These are phyloP conservation scores for Apocrypta bakeri DNA, from an alignment of 1,140 invertebrate genomes.

Conservation along the genomic window DNA sequence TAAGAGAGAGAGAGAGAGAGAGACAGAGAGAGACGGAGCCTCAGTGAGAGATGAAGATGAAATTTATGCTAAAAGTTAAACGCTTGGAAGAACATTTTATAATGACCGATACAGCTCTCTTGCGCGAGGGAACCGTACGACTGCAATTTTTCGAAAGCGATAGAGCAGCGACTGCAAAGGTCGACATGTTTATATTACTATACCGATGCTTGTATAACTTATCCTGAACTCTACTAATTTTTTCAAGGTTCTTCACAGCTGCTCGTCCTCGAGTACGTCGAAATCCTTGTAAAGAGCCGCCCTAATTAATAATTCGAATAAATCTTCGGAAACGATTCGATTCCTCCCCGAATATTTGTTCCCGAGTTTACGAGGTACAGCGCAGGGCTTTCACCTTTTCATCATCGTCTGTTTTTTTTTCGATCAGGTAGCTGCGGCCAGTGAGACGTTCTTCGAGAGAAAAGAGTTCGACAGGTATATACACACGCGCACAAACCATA, in stretches of 20 bases:
- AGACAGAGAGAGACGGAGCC: constrained; percentile 36
- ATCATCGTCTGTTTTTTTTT: background rate
- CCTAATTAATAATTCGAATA: constrained; percentile 62
- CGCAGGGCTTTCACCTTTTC: background rate
- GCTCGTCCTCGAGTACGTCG: background rate
- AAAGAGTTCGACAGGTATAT: constrained; percentile 15
- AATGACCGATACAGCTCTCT: constrained; percentile 9
- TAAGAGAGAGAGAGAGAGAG: constrained; percentile 48
- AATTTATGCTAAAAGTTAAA: constrained; percentile 45
- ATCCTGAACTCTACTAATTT: constrained; percentile 16
- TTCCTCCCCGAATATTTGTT: background rate
- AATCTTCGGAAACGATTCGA: constrained; percentile 56
- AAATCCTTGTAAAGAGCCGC: background rate
- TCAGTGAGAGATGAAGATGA: constrained; percentile 24
- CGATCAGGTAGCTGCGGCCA: constrained; percentile 8
- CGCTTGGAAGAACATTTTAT: constrained; percentile 43
- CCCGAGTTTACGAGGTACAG: background rate
- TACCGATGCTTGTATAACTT: background rate
- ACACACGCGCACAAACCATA: background rate
- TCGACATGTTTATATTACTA: constrained; percentile 41
- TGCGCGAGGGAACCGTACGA: background rate
- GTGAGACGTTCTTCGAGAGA: background rate
- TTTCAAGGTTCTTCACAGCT: background rate
- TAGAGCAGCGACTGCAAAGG: background rate
- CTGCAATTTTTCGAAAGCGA: constrained; percentile 37